Evolutionary conservation across 2,888 invertebrate genomes (phyloP).

Genomic region (Leptopilina drosophilae): DNA sequence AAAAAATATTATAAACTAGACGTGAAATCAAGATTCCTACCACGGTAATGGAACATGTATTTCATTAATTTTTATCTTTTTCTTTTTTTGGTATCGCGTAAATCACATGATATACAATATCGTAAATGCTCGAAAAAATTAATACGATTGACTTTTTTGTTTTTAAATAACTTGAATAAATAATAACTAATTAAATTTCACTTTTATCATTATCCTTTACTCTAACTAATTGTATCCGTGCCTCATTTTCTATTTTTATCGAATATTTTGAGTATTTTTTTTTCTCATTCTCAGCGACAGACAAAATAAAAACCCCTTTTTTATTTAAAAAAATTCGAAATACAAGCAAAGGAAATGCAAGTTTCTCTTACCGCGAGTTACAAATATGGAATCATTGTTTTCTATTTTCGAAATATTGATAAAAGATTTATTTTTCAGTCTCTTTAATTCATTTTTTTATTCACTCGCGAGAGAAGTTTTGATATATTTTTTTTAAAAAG

Average conservation of each 20-base stretch:
- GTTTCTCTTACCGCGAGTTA: constrained; percentile 22
- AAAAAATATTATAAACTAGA: constrained; percentile 28
- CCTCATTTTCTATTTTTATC: constrained; percentile 28
- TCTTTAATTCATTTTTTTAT: background rate
- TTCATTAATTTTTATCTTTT: constrained; percentile 16
- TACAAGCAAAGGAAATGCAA: constrained; percentile 24
- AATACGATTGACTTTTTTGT: constrained; percentile 23
- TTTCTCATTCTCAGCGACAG: background rate
- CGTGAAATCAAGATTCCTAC: constrained; percentile 35
- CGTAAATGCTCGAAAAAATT: constrained; percentile 38
- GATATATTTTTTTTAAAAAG: constrained; percentile 8
- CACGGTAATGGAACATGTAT: constrained; percentile 39
- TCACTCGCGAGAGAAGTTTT: constrained; percentile 19
- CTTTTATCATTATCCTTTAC: constrained; percentile 18
- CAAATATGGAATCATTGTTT: constrained; percentile 11
- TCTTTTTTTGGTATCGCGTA: constrained; percentile 33
- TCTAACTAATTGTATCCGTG: constrained; percentile 39
- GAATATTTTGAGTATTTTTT: constrained; percentile 35
- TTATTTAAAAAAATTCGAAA: background rate
- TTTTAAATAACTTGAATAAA: constrained; percentile 37
- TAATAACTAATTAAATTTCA: constrained; percentile 39
- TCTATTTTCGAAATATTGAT: background rate
- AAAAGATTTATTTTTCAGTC: background rate
- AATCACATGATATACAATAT: constrained; percentile 41
- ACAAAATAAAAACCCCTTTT: background rate